Evolutionary conservation across 53 echinoderm and acorn worm genomes (phyloP), one percentile per base, ranked within the genome.

Genomic region (Henricia sp.): DNA sequence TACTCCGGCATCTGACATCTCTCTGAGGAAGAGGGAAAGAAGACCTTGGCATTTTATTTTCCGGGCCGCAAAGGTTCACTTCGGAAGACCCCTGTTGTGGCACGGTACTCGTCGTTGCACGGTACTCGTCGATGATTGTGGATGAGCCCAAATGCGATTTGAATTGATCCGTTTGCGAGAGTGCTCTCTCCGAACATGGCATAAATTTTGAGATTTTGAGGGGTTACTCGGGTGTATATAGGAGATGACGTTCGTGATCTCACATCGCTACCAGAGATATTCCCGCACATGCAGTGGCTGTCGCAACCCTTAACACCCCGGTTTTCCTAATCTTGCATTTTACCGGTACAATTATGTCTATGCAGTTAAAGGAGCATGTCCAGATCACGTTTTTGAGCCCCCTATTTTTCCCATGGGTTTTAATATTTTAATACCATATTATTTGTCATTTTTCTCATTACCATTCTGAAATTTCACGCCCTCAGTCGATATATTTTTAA

Each of bases 131-230:
- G 73, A 52, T 73, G 52, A 73, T 53, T 73, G 73, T 73, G 53
- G 73, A 73, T 19, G 52, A 30, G 58, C 56, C n/a, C 23, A 75
- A 75, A 75, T 75, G 57, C 58, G 58, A 75, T 75, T 75, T 75
- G 76, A 40, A 75, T 75, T 57, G 76, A 75, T 75, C 76, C 25
- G n/a, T 33, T 12, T 5, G 3, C 23, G 5, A 40, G 76, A 57
- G 76, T 57, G 76, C 57, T 32, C 36, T 73, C 54, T 48, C 10
- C 73, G 17, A 75, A 39, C 56, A 56, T 52, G 40, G 56, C 52
- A 75, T 75, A 52, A 75, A 56, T 75, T 38, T 72, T 19, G 19
- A 72, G 17, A 72, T 57, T 56, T 56, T 75, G 76, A 57, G 27
- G 38, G 57, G 28, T 56, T 38, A 29, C 35, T 73, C 35, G 33